A percentile compares a stretch with the other conserved stretches of the same genome.
These are phyloP conservation scores for Poeciliopsis occidentalis DNA, from an alignment of 2,113 vertebrate genomes.

Conservation along the genomic window DNA sequence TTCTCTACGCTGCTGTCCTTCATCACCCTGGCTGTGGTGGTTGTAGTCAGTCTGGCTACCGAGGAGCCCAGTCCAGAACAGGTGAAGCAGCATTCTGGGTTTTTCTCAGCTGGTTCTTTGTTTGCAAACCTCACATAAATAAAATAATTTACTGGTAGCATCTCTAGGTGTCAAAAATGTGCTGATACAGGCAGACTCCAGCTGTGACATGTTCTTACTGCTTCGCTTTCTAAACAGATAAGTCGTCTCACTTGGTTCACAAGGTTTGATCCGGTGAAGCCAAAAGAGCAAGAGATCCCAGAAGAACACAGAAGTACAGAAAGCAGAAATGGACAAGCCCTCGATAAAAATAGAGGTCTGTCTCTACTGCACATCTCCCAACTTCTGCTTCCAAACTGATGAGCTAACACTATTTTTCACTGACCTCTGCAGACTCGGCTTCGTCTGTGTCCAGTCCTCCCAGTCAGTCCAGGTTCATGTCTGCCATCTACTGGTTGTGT, in stretches of 20 bases:
- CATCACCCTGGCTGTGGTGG: slow-evolving; percentile 79
- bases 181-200: background rate
- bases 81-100: slow-evolving; percentile 70
- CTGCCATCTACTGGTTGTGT: slow-evolving; percentile 88
- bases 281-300: slow-evolving; percentile 36
- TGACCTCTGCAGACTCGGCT: slow-evolving; percentile 43
- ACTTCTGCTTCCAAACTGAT: slow-evolving; percentile 3
- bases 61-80: slow-evolving; percentile 77
- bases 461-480: slow-evolving; percentile 74
- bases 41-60: slow-evolving; percentile 84
- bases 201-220: background rate
- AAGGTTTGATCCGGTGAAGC: slow-evolving; percentile 71
- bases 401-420: background rate
- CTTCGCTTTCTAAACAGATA: slow-evolving; percentile 73
- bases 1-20: slow-evolving; percentile 88
- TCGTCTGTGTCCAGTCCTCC: slow-evolving; percentile 13
- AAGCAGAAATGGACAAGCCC: background rate
- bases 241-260: slow-evolving; percentile 93
- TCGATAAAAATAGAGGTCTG: slow-evolving; percentile 50
- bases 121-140: background rate
- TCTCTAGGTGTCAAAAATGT: slow-evolving; percentile 33
- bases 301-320: slow-evolving; percentile 24
- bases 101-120: background rate
- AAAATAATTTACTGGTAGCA: background rate
- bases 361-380: background rate